Base-by-base conservation (phyloP, 2,888 invertebrate species). In the Drosophila siamana region DNA sequence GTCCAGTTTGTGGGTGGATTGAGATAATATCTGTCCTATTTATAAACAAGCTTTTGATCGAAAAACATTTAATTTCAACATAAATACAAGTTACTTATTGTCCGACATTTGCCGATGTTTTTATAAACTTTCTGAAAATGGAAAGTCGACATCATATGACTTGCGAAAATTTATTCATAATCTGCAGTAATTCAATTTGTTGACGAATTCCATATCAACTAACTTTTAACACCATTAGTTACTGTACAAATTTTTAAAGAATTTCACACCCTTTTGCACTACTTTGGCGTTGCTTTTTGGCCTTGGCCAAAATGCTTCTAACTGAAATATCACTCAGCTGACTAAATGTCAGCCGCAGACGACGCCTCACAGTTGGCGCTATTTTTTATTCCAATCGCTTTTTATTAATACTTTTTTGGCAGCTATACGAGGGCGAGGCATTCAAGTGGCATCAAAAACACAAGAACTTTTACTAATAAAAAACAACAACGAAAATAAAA, bases 391-490 rank as follows among this genome's bases (percentile, higher is more conserved):
- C 24, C 43, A 44, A 55, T 33, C 15, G 22, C 33, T 48, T 57
- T 54, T 57, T 36, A 60, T 65, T 44, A 43, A 24, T 55, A 33
- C 50, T 50, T 55, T 63, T 69, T 65, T 69, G 75, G 70, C 77
- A 79, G 77, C 77, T 54, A 59, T 57, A 43, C 61, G 77, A 69
- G 47, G 76, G 69, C 60, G 68, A 65, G 71, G 77, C 74, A 61
- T 73, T 75, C 78, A 74, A 74, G 74, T 74, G 69, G 66, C 61
- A 72, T 68, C 43, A 68, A 63, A 73, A 40, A 63, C 57, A 69
- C 60, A 54, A 60, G 69, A 69, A 74, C 60, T 74, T 76, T 76
- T 62, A 22, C 64, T 54, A 62, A 57, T 33, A 41, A 56, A 33
- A 24, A 36, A 9, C 43, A 43, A 64, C 30, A 22, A 54, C 11